Conservation (phyloP, 2,888 invertebrate genomes). For the Tridacna crocea region DNA sequence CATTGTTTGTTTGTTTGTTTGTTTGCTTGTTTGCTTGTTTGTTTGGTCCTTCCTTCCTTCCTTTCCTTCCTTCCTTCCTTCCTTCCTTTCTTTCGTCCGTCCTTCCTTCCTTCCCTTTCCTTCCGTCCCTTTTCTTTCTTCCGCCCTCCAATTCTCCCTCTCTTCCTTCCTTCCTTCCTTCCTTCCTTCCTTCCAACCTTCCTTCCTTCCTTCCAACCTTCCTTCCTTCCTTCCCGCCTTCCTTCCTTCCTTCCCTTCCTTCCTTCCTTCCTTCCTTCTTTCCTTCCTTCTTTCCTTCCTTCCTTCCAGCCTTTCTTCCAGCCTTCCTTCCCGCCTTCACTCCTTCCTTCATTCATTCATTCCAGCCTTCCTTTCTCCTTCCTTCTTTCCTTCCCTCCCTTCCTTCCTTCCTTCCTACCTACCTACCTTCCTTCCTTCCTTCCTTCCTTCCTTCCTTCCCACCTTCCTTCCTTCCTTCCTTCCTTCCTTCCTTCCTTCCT, state of each 20-base stretch:
- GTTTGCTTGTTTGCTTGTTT: not conserved
- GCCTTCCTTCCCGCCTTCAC: not conserved
- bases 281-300: not conserved
- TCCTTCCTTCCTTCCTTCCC: slow-evolving; percentile 1
- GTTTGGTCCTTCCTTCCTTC: not conserved
- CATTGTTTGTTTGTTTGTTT: not conserved
- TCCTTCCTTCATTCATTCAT: not conserved
- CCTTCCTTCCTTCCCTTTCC: not conserved
- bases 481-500: slow-evolving; percentile 1
- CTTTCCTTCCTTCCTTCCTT: not conserved
- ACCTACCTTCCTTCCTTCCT: not conserved
- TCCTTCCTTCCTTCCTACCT: not conserved
- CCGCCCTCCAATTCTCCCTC: not conserved
- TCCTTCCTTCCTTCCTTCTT: too few relatives aligned
- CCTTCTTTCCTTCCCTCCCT: not conserved
- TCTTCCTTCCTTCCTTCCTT: not conserved
- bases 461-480: slow-evolving; percentile 1
- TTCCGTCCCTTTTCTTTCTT: not conserved
- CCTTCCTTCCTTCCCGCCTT: not conserved
- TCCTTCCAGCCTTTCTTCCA: not conserved
- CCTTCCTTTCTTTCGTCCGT: not conserved
- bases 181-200: not conserved
- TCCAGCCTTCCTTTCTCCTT: not conserved
- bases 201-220: too few relatives aligned
- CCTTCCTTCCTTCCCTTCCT: slow-evolving; percentile 1